Conservation (phyloP, 2,888 invertebrate genomes). For the Ennomos quercinarius region DNA sequence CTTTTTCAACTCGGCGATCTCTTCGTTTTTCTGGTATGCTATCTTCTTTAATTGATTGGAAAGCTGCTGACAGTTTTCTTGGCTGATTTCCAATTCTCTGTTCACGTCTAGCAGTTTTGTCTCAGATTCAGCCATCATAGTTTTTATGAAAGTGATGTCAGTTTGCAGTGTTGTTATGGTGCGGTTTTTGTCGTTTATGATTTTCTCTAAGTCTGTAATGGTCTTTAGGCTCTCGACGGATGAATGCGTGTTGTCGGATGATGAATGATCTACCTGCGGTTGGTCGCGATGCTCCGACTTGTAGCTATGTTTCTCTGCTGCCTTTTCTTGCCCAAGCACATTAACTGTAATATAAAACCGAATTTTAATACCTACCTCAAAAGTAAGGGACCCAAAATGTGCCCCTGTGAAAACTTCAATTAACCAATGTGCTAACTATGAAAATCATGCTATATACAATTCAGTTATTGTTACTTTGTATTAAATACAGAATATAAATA, state of each 20-base stretch:
- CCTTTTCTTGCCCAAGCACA: slow-evolving; percentile 55
- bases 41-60: slow-evolving; percentile 75
- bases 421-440: too few species aligned
- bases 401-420: too few species aligned
- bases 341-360: slow-evolving; percentile 58
- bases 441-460: too few species aligned
- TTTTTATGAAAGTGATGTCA: slow-evolving; percentile 70
- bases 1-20: slow-evolving; percentile 73
- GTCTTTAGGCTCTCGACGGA: slow-evolving; percentile 73
- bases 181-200: slow-evolving; percentile 74
- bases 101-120: slow-evolving; percentile 69
- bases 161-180: slow-evolving; percentile 71
- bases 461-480: neutral
- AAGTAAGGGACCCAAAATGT: too few species aligned
- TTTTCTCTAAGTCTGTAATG: slow-evolving; percentile 75
- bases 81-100: slow-evolving; percentile 69
- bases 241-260: slow-evolving; percentile 69
- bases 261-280: slow-evolving; percentile 75
- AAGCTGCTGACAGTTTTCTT: slow-evolving; percentile 71
- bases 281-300: slow-evolving; percentile 55
- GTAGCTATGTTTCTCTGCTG: slow-evolving; percentile 49
- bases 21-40: slow-evolving; percentile 76
- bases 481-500: neutral
- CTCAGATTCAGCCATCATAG: slow-evolving; percentile 74
- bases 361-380: slow-evolving; percentile 1